Evolutionary conservation across 1,140 invertebrate species (phyloP), one percentile per base, ranked within the genome.

Genomic region (Protaetia brevitarsis): DNA sequence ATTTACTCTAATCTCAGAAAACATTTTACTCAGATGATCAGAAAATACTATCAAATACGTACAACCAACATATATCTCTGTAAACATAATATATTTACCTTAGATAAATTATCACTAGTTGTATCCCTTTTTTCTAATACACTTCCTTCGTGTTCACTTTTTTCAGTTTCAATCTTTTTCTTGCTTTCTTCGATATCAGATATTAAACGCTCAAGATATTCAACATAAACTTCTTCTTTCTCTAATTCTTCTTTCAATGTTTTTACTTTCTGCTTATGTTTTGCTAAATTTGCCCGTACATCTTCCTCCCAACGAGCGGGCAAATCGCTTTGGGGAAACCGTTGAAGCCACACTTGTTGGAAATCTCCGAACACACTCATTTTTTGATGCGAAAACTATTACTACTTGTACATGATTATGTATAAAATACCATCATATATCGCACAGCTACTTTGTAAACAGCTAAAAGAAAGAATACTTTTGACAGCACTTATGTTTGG

Each of bases 321-420:
- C 70, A 95, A 83, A 71, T 90, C 88, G 82, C 89, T 92, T 75
- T 92, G 90, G 66, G 92, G 92, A 84, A 94, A 95, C 75, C 92
- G 84, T 83, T 93, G 87, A 78, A 88, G 78, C 92, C 92, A 95
- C 76, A 93, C 89, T 76, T 89, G 88, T 80, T 92, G 89, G 80
- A 94, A 93, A 83, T 94, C 92, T 72, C 88, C 88, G 79, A 91
- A 93, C 72, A 93, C 90, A 83, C 91, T 93, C 91, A 93, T 93
- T 80, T 82, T 75, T 28, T n/a, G 13, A n/a, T 0, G 1, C 16
- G 3, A 10, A 29, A 28, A 8, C 26, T 29, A 29, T 29, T 29
- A 31, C 29, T 59, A 59, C 16, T 59, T 27, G 8, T 31, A 59
- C 57, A 29, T 28, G 26, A 31, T 59, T 59, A 27, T 11, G 28